Base-by-base conservation (phyloP, 2,113 vertebrate genomes). In the Nansenia antarctica region DNA sequence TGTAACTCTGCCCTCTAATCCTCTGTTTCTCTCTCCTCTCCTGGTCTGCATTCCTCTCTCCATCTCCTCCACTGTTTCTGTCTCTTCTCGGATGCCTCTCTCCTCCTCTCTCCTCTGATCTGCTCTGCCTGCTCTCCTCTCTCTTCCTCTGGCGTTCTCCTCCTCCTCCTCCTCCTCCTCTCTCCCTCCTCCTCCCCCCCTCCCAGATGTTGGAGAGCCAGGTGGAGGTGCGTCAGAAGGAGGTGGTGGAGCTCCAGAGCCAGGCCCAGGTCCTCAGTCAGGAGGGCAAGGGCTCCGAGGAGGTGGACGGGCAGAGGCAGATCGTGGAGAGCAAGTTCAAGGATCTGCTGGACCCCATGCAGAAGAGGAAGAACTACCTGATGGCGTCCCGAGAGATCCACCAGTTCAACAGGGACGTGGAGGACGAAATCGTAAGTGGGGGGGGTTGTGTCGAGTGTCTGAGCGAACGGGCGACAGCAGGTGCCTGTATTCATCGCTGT, bases 311-410 rank as follows among this genome's bases (percentile, higher is more conserved):
- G 39, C 95, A 94, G 76, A 89, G 97, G 31, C 83, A 92, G 47
- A 90, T 86, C 0, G 97, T 99, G 78, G 96, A 99, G 87, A 91
- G 88, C 69, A 98, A 95, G 86, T 98, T 99, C 80, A 77, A 90
- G 72, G 86, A 91, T 32, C 84, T 99, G 45, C 86, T 97, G 78
- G 94, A 92, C 0, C 97, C 98, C 2, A 79, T 99, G 86, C 84
- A 83, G 52, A 94, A 94, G 73, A 93, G 98, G 64, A 95, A 96
- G 45, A 91, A 94, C 59, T 93, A 96, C 64, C 91, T 99, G 7
- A 87, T 97, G 92, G 96, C 95, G 14, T 99, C 97, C 67, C 90
- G 95, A 4, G 97, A 99, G 90, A 96, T 96, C 83, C 96, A 98
- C 80, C 96, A 98, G 90, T 98, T 97, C 91, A 98, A 96, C 88